Evolutionary conservation across 2,113 vertebrate genomes (phyloP).

Genomic region (Cinclus cinclus): DNA sequence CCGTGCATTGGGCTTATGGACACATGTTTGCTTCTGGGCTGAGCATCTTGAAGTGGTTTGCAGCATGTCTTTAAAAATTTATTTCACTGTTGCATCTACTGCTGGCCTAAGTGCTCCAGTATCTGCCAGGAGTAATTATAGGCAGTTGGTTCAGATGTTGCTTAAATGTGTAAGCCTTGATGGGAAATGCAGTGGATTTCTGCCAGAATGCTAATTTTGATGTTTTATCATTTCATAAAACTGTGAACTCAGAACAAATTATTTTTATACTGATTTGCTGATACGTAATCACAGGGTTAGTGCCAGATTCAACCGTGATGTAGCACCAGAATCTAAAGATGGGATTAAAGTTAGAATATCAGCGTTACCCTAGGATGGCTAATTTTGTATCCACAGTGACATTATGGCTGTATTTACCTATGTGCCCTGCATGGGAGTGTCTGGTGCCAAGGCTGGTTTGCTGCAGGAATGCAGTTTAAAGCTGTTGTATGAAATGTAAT

Average conservation of each 20-base stretch:
- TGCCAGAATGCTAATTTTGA: slow-evolving; percentile 71
- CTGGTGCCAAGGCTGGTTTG: not conserved
- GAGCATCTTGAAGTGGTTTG: slow-evolving; percentile 46
- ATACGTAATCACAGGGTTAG: not conserved
- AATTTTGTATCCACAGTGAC: not conserved
- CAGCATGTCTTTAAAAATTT: slow-evolving; percentile 61
- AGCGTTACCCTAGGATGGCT: not conserved
- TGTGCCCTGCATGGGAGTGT: not conserved
- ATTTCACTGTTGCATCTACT: slow-evolving; percentile 53
- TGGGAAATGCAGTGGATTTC: slow-evolving; percentile 71
- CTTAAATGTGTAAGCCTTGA: slow-evolving; percentile 69
- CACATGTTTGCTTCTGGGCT: slow-evolving; percentile 28
- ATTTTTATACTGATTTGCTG: slow-evolving; percentile 43
- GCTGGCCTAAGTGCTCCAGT: slow-evolving; percentile 44
- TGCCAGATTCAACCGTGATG: not conserved
- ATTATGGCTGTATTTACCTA: not conserved
- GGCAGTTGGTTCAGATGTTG: slow-evolving; percentile 61
- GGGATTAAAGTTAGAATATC: not conserved
- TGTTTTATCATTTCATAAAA: slow-evolving; percentile 57
- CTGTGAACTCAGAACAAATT: slow-evolving; percentile 51
- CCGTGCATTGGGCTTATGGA: not conserved
- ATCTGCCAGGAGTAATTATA: slow-evolving; percentile 69
- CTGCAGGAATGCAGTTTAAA: not conserved
- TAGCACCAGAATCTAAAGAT: not conserved
- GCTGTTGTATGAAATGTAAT: not conserved